A percentile compares a stretch with the other conserved stretches of the same genome.
Conservation (phyloP, 1,140 invertebrate genomes). For the Bombus balteatus region DNA sequence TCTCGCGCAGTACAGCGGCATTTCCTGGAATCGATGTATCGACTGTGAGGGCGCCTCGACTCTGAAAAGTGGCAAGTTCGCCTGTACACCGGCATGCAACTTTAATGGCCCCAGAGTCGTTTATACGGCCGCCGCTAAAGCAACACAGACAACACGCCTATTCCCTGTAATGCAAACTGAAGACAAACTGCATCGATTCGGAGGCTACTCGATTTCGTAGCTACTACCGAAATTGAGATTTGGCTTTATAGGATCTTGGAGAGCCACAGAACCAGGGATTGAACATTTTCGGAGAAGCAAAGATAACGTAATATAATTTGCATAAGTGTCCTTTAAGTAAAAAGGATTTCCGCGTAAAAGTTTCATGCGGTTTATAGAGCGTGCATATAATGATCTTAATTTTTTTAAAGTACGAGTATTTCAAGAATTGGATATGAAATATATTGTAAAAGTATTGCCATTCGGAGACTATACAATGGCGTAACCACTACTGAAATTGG, state of each 20-base stretch:
- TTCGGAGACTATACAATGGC: too few species aligned
- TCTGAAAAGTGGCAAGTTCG: slow-evolving; percentile 27
- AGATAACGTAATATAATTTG: background rate
- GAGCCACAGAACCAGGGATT: background rate
- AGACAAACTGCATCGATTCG: slow-evolving; percentile 16
- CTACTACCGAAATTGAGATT: background rate
- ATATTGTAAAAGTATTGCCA: too few species aligned
- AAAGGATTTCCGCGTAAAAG: too few species aligned
- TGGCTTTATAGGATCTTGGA: background rate
- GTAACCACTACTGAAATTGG: too few species aligned
- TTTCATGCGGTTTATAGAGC: too few species aligned
- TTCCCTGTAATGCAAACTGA: slow-evolving; percentile 8
- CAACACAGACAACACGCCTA: slow-evolving; percentile 10
- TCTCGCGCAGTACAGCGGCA: background rate
- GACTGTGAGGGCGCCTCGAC: background rate
- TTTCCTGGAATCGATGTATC: slow-evolving; percentile 38
- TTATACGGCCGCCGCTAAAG: slow-evolving; percentile 4
- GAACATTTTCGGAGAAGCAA: background rate
- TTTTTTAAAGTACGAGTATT: too few species aligned
- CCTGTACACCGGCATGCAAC: slow-evolving; percentile 17
- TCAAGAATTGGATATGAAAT: too few species aligned
- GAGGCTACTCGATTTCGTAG: background rate
- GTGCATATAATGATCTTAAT: too few species aligned
- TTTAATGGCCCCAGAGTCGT: slow-evolving; percentile 31
- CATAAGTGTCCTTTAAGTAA: too few species aligned